Conservation (phyloP, 2,888 invertebrate genomes). For the Synergus umbraculus region DNA sequence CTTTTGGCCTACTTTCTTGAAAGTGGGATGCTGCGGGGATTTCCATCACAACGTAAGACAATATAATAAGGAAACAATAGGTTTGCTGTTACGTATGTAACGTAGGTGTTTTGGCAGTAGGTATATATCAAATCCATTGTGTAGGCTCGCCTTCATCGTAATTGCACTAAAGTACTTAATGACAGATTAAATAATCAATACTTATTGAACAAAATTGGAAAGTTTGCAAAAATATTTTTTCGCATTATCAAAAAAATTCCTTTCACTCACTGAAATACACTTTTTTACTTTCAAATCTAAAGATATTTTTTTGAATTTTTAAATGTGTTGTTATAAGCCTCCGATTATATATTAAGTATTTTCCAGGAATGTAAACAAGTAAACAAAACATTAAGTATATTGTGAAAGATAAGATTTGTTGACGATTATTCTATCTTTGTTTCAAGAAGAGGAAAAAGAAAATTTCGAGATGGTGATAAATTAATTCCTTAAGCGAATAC, state of each 20-base stretch:
- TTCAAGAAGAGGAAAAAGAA: not conserved
- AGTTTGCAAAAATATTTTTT: not conserved
- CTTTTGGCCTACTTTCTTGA: not conserved
- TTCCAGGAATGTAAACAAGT: not conserved
- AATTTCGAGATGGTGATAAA: not conserved
- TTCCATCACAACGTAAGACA: slow-evolving; percentile 9
- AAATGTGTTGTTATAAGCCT: not conserved
- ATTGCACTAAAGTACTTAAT: slow-evolving; percentile 20
- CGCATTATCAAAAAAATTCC: not conserved
- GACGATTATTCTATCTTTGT: not conserved
- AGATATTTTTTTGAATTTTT: not conserved
- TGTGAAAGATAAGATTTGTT: not conserved
- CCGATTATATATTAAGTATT: not conserved
- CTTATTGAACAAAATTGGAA: not conserved
- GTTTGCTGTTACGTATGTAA: slow-evolving; percentile 8
- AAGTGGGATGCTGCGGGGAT: slow-evolving; percentile 12
- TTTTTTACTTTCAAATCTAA: not conserved
- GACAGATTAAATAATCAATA: slow-evolving; percentile 18
- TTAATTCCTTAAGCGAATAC: not conserved
- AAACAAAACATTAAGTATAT: not conserved
- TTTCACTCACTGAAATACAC: not conserved
- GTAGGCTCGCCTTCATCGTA: slow-evolving; percentile 14
- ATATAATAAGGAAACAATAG: slow-evolving; percentile 25
- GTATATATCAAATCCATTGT: slow-evolving; percentile 19
- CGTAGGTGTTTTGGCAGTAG: slow-evolving; percentile 15